phyloP scores from a whole-genome alignment of 37 sponge, comb jelly and placozoan genomes.

The Spongia lamella region DNA sequence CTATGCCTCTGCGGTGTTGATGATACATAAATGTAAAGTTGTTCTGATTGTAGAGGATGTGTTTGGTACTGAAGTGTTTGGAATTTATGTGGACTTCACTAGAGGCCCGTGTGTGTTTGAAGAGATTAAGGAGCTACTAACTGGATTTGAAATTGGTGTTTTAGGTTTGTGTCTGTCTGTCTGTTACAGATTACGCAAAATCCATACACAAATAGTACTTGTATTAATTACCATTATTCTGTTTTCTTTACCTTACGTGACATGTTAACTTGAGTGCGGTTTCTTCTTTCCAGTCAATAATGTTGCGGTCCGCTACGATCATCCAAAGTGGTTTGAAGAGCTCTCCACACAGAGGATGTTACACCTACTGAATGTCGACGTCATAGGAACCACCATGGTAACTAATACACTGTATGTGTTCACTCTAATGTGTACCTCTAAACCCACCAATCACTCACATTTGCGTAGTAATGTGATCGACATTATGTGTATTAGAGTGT shows the following conservation, averaged over 20 bases:
- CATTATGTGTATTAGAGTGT: no score
- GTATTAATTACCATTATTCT: not conserved
- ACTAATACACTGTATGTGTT: not conserved
- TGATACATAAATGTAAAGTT: no score
- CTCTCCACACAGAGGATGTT: constrained; percentile 40
- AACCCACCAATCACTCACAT: not conserved
- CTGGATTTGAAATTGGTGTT: constrained; percentile 64
- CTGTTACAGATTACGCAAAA: not conserved
- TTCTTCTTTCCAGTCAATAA: constrained; percentile 54
- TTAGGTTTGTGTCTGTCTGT: constrained; percentile 41
- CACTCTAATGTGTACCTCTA: not conserved
- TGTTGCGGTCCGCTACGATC: constrained; percentile 58
- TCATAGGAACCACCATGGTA: constrained; percentile 56
- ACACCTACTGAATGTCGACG: constrained; percentile 71
- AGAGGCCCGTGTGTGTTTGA: constrained; percentile 50
- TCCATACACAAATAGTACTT: constrained; percentile 2
- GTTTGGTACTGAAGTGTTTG: constrained; percentile 54
- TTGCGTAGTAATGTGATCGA: no score
- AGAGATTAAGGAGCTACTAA: constrained; percentile 67
- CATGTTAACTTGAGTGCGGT: no score
- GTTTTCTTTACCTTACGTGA: not conserved
- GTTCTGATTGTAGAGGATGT: not conserved
- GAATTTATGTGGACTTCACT: constrained; percentile 73
- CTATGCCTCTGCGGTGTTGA: no score
- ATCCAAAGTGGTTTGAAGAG: constrained; percentile 73